Conservation (phyloP, 2,113 vertebrate genomes). For the Motacilla tschutschensis region DNA sequence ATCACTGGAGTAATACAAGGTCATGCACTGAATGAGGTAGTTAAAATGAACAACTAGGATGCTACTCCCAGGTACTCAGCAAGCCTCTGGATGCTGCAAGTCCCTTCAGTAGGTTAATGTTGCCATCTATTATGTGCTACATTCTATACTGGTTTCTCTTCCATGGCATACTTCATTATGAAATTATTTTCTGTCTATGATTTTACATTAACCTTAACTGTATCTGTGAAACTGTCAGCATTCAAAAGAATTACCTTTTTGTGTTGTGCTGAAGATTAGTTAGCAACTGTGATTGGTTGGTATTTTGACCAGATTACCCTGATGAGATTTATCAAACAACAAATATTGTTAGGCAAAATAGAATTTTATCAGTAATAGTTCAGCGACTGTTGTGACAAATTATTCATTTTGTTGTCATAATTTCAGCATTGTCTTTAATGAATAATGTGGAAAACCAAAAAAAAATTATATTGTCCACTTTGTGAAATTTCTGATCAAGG, state of each 20-base stretch:
- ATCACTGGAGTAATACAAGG: background rate
- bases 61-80: background rate
- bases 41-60: background rate
- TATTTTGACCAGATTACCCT: background rate
- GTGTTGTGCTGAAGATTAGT: background rate
- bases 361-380: background rate
- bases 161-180: background rate
- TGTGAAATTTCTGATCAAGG: background rate
- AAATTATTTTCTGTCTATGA: constrained; percentile 9
- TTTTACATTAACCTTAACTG: constrained; percentile 13
- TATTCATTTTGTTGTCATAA: background rate
- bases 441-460: background rate
- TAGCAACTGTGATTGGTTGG: background rate
- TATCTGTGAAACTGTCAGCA: background rate
- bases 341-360: background rate
- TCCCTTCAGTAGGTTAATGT: background rate
- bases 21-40: background rate
- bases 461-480: background rate
- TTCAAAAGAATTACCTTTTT: background rate
- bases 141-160: background rate
- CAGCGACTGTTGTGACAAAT: background rate
- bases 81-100: background rate
- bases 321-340: background rate
- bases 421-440: background rate
- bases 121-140: background rate